A percentile compares a stretch with the other conserved stretches of the same genome.
These are phyloP conservation scores for Myiozetetes cayanensis DNA, from an alignment of 2,113 vertebrate species.

Conservation along the genomic window DNA sequence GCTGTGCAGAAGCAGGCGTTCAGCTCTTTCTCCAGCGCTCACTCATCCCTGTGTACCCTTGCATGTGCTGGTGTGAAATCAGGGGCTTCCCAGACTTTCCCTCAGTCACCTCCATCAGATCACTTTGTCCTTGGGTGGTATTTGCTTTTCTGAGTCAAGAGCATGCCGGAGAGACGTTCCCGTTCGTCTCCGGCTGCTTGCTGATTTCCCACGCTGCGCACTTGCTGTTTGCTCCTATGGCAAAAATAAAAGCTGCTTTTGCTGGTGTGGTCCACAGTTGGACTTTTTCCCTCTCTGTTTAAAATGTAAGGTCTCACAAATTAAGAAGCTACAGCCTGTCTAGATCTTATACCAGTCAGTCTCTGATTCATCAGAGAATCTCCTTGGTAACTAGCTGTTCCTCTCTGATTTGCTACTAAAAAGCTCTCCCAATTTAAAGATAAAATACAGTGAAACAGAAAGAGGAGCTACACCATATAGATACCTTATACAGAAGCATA, in stretches of 20 bases:
- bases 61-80: neutral
- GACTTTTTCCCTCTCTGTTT: neutral
- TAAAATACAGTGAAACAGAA: slow-evolving; percentile 47
- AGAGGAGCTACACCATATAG: neutral
- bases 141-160: slow-evolving; percentile 61
- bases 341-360: slow-evolving; percentile 58
- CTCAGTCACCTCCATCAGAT: slow-evolving; percentile 41
- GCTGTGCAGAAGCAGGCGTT: neutral
- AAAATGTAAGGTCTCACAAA: slow-evolving; percentile 57
- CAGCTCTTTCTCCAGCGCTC: neutral
- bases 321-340: slow-evolving; percentile 58
- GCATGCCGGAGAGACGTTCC: slow-evolving; percentile 33
- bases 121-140: slow-evolving; percentile 63
- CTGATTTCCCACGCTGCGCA: neutral
- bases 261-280: neutral
- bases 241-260: slow-evolving; percentile 36
- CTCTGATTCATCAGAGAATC: slow-evolving; percentile 66
- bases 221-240: slow-evolving; percentile 6
- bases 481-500: neutral
- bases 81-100: neutral
- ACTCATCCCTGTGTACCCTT: neutral
- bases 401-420: slow-evolving; percentile 68
- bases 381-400: slow-evolving; percentile 71
- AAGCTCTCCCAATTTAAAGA: slow-evolving; percentile 68
- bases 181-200: neutral